These are phyloP conservation scores for Sipha maydis DNA, from an alignment of 2,888 invertebrate species.

Conservation along the genomic window DNA sequence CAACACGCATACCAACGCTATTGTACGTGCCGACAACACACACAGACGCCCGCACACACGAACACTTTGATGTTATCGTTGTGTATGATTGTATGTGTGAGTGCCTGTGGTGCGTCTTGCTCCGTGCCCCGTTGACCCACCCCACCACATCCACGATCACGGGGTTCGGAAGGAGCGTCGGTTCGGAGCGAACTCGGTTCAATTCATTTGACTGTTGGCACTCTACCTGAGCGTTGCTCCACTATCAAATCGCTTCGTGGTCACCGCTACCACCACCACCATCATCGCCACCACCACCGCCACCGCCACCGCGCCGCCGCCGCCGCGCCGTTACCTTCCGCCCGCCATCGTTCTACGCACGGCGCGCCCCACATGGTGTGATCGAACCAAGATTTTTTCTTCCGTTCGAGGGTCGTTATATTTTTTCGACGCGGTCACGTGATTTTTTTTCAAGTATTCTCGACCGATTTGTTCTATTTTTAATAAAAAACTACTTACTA, in stretches of 20 bases:
- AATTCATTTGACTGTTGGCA: neutral
- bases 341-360: neutral
- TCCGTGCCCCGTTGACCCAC: neutral
- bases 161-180: neutral
- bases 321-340: too few species aligned
- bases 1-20: neutral
- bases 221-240: neutral
- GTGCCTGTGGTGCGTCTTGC: neutral
- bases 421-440: too few species aligned
- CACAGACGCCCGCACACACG: neutral
- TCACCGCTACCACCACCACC: neutral
- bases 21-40: neutral
- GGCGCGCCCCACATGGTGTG: neutral
- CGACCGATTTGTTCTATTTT: neutral
- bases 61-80: neutral
- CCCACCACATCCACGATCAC: neutral
- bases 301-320: too few species aligned
- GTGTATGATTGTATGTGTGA: neutral
- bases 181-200: neutral
- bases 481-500: neutral
- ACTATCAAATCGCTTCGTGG: neutral
- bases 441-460: neutral
- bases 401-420: too few species aligned
- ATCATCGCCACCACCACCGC: neutral
- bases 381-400: neutral